Base-by-base conservation (phyloP, 2,113 vertebrate species). In the Triplophysa tibetana region DNA sequence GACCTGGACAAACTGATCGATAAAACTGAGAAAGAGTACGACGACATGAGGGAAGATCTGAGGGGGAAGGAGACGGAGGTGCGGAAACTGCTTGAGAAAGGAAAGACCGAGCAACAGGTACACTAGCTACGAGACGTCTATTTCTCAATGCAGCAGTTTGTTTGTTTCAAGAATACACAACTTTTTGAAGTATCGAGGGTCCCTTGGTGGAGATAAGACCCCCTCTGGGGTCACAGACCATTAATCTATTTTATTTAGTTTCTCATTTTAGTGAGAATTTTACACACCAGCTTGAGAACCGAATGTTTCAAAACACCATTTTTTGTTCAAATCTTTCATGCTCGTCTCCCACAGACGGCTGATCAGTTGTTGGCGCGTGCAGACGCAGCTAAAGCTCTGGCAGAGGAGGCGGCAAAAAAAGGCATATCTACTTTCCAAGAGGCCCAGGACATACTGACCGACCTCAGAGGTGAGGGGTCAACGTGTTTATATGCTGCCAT, bases 61-160 rank as follows among this genome's bases (percentile, higher is more conserved):
- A 92, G 90, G 82, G 90, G 89, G 70, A 98, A 97, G 84, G 98
- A 98, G 52, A 85, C 88, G 8, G 97, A 99, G 88, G 98, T 98
- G 3, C 95, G 95, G 84, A 95, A 94, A 11, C 95, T 99, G 64
- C 90, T 99, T 87, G 96, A 99, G 67, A 97, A 97, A 75, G 98
- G 97, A 7, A 97, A 95, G 83, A 96, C 93, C 0, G 98, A 99
- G 80, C 98, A 99, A 84, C 98, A 99, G 96, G 98, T 99, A 62
- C 43, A 1, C n/a, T 19, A 26, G 0, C 12, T 14, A 33, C 12
- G 33, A 38, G 33, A 38, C 6, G 33, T 38, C 33, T 38, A 8
- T 24, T 65, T 56, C 3, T 8, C 10, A 33, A 33, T 0, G 5
- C 29, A 6, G 29, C 4, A 33, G 11, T 11, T 14, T 14, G 1